Conservation (phyloP, 1,140 invertebrate genomes). For the Drosophila busckii region DNA sequence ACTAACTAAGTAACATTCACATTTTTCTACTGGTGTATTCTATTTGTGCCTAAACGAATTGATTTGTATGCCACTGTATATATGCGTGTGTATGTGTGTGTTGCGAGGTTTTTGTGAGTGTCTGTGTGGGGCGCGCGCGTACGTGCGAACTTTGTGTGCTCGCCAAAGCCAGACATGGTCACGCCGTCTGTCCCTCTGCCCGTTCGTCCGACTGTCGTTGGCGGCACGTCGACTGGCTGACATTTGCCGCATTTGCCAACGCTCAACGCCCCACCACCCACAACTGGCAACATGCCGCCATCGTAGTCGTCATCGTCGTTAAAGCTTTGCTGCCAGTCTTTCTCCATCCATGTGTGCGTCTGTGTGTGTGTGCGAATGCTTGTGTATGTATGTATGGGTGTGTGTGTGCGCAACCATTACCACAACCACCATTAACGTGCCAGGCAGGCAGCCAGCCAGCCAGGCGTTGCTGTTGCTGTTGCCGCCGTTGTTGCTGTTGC, state of each 20-base stretch:
- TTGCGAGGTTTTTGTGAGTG: constrained; percentile 19
- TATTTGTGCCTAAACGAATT: constrained; percentile 75
- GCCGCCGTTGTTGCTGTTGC: constrained; percentile 34
- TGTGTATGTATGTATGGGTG: constrained; percentile 29
- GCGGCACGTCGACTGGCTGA: constrained; percentile 73
- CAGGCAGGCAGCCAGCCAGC: constrained; percentile 55
- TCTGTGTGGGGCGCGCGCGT: constrained; percentile 43
- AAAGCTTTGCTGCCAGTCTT: constrained; percentile 34
- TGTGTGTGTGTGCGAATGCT: constrained; percentile 13
- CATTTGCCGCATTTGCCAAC: constrained; percentile 72
- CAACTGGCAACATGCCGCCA: constrained; percentile 53
- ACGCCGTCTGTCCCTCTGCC: constrained; percentile 53
- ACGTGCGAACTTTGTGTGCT: constrained; percentile 60
- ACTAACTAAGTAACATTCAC: neutral
- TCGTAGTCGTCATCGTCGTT: constrained; percentile 28
- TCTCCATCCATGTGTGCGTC: constrained; percentile 20
- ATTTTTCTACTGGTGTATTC: constrained; percentile 54
- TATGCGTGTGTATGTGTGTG: constrained; percentile 22
- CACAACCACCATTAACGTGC: constrained; percentile 76
- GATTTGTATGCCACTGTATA: constrained; percentile 62
- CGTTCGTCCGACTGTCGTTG: constrained; percentile 36
- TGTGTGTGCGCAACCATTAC: constrained; percentile 60
- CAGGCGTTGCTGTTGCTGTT: constrained; percentile 55
- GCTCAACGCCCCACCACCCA: constrained; percentile 58
- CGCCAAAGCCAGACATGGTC: constrained; percentile 75